Percentiles rank a stretch among this genome's conserved stretches.
Conservation (phyloP, 2,113 vertebrate species). For the Rattus rattus region DNA sequence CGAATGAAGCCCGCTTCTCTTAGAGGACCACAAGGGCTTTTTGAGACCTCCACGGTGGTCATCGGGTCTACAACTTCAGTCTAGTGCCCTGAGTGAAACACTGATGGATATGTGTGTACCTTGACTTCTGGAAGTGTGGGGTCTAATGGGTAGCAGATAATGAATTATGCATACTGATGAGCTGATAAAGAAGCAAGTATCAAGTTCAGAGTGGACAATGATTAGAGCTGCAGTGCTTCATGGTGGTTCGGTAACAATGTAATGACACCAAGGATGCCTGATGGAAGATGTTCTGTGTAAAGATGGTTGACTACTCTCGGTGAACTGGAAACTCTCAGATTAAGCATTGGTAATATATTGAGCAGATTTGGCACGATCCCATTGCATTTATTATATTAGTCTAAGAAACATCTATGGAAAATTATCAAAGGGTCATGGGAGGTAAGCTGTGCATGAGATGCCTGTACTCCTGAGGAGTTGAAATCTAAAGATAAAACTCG, state of each 20-base stretch:
- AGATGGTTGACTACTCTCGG: neutral
- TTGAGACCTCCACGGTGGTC: neutral
- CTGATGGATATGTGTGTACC: neutral
- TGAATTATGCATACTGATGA: neutral
- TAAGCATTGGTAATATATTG: neutral
- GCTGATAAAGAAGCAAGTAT: neutral
- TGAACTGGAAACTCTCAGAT: neutral
- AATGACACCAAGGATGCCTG: neutral
- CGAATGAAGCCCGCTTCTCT: neutral
- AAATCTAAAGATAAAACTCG: conserved; percentile 13
- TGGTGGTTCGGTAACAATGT: neutral
- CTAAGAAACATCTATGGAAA: neutral
- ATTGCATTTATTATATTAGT: conserved; percentile 6
- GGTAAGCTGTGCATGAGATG: neutral
- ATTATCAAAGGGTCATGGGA: neutral
- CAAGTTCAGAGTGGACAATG: neutral
- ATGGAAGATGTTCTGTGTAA: neutral
- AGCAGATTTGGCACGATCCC: neutral
- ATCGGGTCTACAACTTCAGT: neutral
- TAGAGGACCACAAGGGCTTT: neutral
- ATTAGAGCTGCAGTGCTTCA: neutral
- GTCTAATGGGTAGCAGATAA: neutral
- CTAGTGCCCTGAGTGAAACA: neutral
- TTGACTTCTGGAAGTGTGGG: neutral
- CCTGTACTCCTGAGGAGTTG: neutral